Conservation (phyloP, 1,140 invertebrate species). For the Diorhabda carinulata region DNA sequence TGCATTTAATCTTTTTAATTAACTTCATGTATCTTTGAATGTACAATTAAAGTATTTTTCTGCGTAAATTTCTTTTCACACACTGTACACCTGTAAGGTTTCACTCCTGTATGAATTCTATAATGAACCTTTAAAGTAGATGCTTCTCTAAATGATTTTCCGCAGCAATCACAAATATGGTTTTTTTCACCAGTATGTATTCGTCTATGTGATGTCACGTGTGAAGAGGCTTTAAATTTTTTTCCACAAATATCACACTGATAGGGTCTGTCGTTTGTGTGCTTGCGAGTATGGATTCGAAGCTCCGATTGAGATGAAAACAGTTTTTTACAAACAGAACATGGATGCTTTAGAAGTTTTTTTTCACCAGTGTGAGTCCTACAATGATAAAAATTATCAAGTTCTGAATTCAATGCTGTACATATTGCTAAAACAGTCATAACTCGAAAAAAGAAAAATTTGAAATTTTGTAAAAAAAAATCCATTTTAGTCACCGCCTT, state of each 20-base stretch:
- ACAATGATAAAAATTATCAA: neutral
- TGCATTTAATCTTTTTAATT: too few species aligned
- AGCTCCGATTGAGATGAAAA: neutral
- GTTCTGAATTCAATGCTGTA: too few species aligned
- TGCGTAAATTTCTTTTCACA: slow-evolving; percentile 11
- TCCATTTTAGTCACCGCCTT: too few species aligned
- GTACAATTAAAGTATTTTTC: slow-evolving; percentile 6
- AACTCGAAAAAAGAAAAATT: too few species aligned
- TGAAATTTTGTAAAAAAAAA: too few species aligned
- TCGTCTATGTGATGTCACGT: slow-evolving; percentile 50
- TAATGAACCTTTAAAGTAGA: slow-evolving; percentile 17
- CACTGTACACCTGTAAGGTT: slow-evolving; percentile 6
- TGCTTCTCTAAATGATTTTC: slow-evolving; percentile 24
- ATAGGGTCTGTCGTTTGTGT: slow-evolving; percentile 69
- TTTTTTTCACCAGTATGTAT: slow-evolving; percentile 31
- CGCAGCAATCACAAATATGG: slow-evolving; percentile 24
- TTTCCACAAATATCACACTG: slow-evolving; percentile 58
- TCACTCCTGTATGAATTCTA: slow-evolving; percentile 13
- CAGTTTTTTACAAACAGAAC: neutral
- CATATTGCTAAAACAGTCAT: too few species aligned
- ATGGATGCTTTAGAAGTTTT: slow-evolving; percentile 20
- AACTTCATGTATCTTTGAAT: neutral
- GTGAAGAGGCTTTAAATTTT: slow-evolving; percentile 56
- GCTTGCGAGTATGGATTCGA: slow-evolving; percentile 32
- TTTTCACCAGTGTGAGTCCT: slow-evolving; percentile 57